A percentile compares a stretch with the other conserved stretches of the same genome.
These are phyloP conservation scores for Pycnomerus fuliginosus DNA, from an alignment of 2,888 invertebrate species.

Conservation along the genomic window DNA sequence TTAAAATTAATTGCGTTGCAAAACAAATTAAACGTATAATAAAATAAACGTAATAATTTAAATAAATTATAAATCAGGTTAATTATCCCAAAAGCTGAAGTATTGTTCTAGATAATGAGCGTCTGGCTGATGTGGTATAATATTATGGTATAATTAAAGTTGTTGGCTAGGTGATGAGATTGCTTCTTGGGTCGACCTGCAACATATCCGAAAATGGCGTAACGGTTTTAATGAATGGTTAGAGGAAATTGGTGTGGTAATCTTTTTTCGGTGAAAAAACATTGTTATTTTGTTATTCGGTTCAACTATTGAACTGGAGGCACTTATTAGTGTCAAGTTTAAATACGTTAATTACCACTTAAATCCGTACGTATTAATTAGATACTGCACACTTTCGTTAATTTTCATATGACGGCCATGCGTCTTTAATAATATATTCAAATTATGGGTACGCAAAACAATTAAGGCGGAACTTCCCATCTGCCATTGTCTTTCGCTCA, in stretches of 20 bases:
- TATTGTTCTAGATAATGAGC: constrained; percentile 24
- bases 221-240: constrained; percentile 18
- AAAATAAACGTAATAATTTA: constrained; percentile 21
- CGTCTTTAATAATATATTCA: constrained; percentile 29
- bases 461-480: too few species aligned
- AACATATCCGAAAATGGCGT: constrained; percentile 22
- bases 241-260: too few species aligned
- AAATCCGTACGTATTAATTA: constrained; percentile 21
- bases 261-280: too few species aligned
- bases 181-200: constrained; percentile 2
- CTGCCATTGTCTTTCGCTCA: too few species aligned
- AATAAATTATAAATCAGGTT: too few species aligned
- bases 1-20: too few species aligned
- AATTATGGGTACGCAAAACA: constrained; percentile 26
- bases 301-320: constrained; percentile 13
- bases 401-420: constrained; percentile 20
- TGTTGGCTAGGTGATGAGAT: too few species aligned
- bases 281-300: too few species aligned
- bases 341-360: constrained; percentile 25
- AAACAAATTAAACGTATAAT: constrained; percentile 5
- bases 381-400: constrained; percentile 15
- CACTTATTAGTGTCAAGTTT: constrained; percentile 21
- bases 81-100: constrained; percentile 20
- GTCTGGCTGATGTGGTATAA: constrained; percentile 7
- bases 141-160: too few species aligned